Evolutionary conservation across 2,113 vertebrate species (phyloP).

Genomic region (Caranx ignobilis): DNA sequence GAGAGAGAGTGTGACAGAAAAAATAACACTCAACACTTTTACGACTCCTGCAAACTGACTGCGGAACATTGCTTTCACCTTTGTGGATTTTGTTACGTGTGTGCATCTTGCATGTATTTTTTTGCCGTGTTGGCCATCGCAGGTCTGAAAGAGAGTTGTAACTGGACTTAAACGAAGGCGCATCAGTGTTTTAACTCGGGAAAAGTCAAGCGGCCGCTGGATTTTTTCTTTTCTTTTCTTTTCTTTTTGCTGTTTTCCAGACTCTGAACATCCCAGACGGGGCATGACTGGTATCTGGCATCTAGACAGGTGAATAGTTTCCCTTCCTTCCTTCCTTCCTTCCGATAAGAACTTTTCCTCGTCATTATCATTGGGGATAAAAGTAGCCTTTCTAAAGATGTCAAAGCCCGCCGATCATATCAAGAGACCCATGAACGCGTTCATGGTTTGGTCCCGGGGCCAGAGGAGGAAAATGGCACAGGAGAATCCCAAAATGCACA

Average conservation of each 20-base stretch:
- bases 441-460: slow-evolving; percentile 99
- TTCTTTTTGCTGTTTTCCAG: slow-evolving; percentile 32
- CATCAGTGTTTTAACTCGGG: slow-evolving; percentile 68
- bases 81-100: slow-evolving; percentile 80
- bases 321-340: slow-evolving; percentile 30
- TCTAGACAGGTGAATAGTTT: slow-evolving; percentile 81
- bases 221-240: slow-evolving; percentile 62
- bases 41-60: slow-evolving; percentile 73
- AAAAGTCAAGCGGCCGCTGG: slow-evolving; percentile 67
- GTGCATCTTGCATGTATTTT: slow-evolving; percentile 64
- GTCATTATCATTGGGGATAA: slow-evolving; percentile 64
- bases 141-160: slow-evolving; percentile 66
- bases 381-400: slow-evolving; percentile 81
- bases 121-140: slow-evolving; percentile 35
- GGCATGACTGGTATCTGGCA: slow-evolving; percentile 89
- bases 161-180: slow-evolving; percentile 69
- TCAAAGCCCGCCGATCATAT: slow-evolving; percentile 99
- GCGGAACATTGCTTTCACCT: slow-evolving; percentile 82
- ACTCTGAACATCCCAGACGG: slow-evolving; percentile 73
- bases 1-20: slow-evolving; percentile 60
- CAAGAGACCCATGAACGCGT: slow-evolving; percentile 99
- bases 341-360: slow-evolving; percentile 76
- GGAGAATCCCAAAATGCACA: slow-evolving; percentile 99
- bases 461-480: slow-evolving; percentile 99
- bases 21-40: slow-evolving; percentile 69